Base-by-base conservation (phyloP, 2,888 invertebrate species). In the Vanessa cardui region DNA sequence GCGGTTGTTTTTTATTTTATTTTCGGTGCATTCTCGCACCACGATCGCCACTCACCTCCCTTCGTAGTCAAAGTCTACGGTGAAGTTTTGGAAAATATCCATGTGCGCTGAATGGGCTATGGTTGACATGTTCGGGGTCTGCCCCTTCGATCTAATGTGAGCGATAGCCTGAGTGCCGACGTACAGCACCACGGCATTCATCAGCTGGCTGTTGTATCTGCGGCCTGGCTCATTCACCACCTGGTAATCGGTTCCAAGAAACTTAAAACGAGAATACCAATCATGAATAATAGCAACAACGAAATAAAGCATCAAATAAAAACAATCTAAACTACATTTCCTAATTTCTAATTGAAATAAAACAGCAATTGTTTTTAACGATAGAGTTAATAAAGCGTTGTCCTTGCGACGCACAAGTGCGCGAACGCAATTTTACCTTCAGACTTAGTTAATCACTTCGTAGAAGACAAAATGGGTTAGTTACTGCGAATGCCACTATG, bases 31-130 rank as follows among this genome's bases (percentile, higher is more conserved):
- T 33, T 8, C 7, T 18, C 12, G 33, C 33, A 26, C 18, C 33
- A 18, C 0, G 39, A 56, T 15, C 5, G 8, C 7, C 31, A 76
- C 89, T 81, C 67, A 89, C 90, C 94, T 88, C 87, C 99, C 99
- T 93, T 99, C 99, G 15, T 97, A 99, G 87, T 99, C 99, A 73
- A 99, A 95, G 89, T 99, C 99, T 0, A 99, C 99, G 0, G 99
- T 99, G 77, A 99, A 94, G 92, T 99, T 99, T 92, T 99, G 99
- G 94, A 99, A 99, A 77, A 99, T 99, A 87, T 99, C 99, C 99
- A 99, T 99, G 87, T 99, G 99, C 0, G 99, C 97, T 45, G 99
- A 98, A 86, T 99, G 99, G 1, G 98, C 98, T 73, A 99, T 99
- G n/a, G 99, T 99, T 56, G 98, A 96, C 96, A 99, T 98, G 83